These are phyloP conservation scores for Mactra quadrangularis DNA, from an alignment of 1,140 invertebrate species.

Conservation along the genomic window DNA sequence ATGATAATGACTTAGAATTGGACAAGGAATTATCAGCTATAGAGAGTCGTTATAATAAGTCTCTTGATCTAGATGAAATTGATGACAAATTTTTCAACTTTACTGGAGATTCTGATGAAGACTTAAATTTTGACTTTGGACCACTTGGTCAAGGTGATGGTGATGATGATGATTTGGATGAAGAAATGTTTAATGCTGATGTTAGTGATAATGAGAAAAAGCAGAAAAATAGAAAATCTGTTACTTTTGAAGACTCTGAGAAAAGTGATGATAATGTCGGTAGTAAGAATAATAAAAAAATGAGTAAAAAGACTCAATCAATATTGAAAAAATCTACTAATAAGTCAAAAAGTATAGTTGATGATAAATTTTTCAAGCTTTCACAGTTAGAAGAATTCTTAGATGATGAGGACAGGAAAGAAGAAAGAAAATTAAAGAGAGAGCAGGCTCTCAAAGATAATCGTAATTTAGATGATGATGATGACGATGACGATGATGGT, in stretches of 20 bases:
- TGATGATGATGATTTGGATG: conserved; percentile 35
- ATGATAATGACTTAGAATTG: no score
- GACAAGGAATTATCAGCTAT: conserved; percentile 80
- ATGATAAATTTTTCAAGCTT: conserved; percentile 96
- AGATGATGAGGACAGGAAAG: conserved; percentile 90
- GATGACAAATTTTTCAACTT: conserved; percentile 62
- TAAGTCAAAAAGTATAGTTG: conserved; percentile 87
- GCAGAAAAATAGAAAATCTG: conserved; percentile 51
- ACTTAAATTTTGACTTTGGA: conserved; percentile 73
- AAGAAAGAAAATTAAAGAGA: conserved; percentile 81
- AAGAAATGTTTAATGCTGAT: conserved; percentile 43
- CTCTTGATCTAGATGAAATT: conserved; percentile 58
- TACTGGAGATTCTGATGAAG: conserved; percentile 64
- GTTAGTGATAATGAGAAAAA: conserved; percentile 42
- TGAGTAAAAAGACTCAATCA: conserved; percentile 44
- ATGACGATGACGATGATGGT: conserved; percentile 83
- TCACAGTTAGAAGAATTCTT: conserved; percentile 94
- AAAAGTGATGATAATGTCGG: background rate
- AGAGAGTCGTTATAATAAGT: conserved; percentile 69
- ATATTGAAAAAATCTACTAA: conserved; percentile 5
- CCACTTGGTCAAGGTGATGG: conserved; percentile 59
- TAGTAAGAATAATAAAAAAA: conserved; percentile 16
- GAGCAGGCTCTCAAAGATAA: conserved; percentile 71
- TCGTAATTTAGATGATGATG: conserved; percentile 80
- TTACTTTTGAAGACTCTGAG: conserved; percentile 38